Percentiles rank a stretch among this genome's conserved stretches.
Conservation (phyloP, 2,113 vertebrate species). For the Lepus europaeus region DNA sequence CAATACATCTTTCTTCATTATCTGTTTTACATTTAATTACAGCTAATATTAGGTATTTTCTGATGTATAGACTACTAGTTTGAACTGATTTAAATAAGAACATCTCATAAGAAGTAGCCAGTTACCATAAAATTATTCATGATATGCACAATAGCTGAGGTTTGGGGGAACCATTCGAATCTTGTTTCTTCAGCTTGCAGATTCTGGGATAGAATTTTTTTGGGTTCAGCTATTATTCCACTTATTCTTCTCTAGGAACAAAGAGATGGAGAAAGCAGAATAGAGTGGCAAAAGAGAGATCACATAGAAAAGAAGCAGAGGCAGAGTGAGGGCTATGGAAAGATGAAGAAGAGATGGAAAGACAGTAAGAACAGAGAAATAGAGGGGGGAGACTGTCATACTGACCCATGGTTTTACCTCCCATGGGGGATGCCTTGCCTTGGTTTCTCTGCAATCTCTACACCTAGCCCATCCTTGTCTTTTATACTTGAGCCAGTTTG, state of each 20-base stretch:
- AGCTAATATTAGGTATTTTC: conserved; percentile 2
- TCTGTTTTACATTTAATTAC: not conserved
- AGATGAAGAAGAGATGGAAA: not conserved
- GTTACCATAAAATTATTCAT: not conserved
- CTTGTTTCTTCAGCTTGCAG: not conserved
- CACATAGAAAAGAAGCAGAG: not conserved
- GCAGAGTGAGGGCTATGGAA: not conserved
- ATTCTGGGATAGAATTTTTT: not conserved
- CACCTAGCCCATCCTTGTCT: no score
- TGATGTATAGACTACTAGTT: not conserved
- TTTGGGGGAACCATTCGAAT: not conserved
- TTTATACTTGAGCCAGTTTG: not conserved
- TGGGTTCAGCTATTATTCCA: not conserved
- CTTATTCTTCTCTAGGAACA: not conserved
- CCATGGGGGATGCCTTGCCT: not conserved
- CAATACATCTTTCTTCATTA: not conserved
- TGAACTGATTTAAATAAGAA: not conserved
- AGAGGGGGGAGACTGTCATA: not conserved
- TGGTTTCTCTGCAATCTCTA: not conserved
- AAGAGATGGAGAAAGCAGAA: not conserved
- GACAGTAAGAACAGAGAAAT: not conserved
- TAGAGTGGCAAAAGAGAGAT: not conserved
- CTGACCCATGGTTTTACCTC: rapidly evolving
- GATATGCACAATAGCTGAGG: not conserved
- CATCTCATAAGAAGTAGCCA: not conserved